Evolutionary conservation across 2,797 vertebrate species (phyloP).

Genomic region (Catamblyrhynchus diadema): DNA sequence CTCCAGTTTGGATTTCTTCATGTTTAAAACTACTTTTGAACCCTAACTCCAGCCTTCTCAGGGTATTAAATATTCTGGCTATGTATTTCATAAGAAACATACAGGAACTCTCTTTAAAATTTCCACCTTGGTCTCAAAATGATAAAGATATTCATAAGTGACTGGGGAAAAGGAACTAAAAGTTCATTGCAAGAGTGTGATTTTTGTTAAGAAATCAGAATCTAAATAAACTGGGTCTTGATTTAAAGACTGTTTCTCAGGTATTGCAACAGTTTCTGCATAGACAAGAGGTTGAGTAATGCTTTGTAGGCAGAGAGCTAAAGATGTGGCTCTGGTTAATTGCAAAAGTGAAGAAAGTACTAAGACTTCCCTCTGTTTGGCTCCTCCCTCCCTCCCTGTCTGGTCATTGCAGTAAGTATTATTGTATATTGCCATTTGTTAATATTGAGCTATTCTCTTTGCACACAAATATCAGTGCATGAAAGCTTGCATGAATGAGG

Average conservation of each 20-base stretch:
- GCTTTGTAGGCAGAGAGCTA: not conserved
- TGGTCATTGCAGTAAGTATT: not conserved
- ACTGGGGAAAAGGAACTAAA: not conserved
- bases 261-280: not conserved
- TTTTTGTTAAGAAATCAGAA: not conserved
- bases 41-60: not conserved
- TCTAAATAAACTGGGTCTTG: not conserved
- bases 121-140: not conserved
- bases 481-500: not conserved
- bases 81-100: not conserved
- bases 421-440: not conserved
- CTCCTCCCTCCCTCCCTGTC: accelerated
- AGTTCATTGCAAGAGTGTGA: not conserved
- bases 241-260: not conserved
- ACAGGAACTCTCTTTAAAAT: not conserved
- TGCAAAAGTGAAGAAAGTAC: not conserved
- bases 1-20: not conserved
- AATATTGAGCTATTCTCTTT: not conserved
- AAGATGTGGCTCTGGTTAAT: not conserved
- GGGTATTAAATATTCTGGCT: not conserved
- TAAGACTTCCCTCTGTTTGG: not conserved
- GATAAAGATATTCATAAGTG: not conserved
- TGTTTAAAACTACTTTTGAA: not conserved
- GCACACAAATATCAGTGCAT: not conserved
- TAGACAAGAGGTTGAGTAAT: not conserved